phyloP scores from a whole-genome alignment of 2,888 invertebrate species.

The Sphinx pinastri region DNA sequence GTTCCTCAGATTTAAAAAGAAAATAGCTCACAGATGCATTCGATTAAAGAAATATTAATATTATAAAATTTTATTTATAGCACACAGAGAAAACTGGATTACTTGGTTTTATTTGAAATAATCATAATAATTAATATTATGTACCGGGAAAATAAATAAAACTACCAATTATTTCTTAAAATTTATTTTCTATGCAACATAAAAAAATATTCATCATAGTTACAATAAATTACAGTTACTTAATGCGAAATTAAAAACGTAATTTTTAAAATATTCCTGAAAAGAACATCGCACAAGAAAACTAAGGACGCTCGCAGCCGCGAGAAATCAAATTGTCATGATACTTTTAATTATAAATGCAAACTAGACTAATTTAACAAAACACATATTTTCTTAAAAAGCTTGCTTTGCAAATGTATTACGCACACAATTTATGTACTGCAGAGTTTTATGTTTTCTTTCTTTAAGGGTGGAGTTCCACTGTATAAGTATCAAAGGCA shows the following conservation, averaged over 20 bases:
- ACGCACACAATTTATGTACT: not conserved
- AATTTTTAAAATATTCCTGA: slow-evolving; percentile 72
- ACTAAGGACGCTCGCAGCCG: slow-evolving; percentile 44
- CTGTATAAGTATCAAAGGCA: no score
- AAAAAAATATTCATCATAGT: slow-evolving; percentile 84
- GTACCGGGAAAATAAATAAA: slow-evolving; percentile 40
- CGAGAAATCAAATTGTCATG: slow-evolving; percentile 64
- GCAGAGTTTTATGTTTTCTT: not conserved
- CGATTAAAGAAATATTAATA: no score
- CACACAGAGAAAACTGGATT: no score
- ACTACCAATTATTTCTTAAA: slow-evolving; percentile 74
- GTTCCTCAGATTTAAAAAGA: no score
- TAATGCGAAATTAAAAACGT: slow-evolving; percentile 76
- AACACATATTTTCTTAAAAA: slow-evolving; percentile 57
- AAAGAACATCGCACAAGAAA: slow-evolving; percentile 61
- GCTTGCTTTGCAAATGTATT: slow-evolving; percentile 57
- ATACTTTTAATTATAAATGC: slow-evolving; percentile 60
- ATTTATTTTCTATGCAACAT: slow-evolving; percentile 85
- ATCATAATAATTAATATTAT: not conserved
- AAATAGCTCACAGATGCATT: no score
- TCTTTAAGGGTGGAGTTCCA: no score
- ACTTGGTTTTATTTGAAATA: no score
- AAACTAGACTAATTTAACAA: slow-evolving; percentile 63
- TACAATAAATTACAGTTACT: slow-evolving; percentile 83
- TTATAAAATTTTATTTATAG: no score